These are phyloP conservation scores for Agrochola macilenta DNA, from an alignment of 2,888 invertebrate genomes.

Conservation along the genomic window DNA sequence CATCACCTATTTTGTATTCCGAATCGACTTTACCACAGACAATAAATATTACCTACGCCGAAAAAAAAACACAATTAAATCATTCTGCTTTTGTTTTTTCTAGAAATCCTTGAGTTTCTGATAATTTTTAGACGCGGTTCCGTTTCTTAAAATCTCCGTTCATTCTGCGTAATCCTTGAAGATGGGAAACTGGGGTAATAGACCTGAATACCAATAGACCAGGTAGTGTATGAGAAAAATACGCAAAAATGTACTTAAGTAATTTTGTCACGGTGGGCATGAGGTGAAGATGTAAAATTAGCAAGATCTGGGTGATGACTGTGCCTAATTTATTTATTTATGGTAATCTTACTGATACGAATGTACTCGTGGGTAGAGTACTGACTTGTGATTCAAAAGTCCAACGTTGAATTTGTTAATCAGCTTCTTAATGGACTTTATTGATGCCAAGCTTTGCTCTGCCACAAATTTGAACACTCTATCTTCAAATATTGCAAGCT, in stretches of 20 bases:
- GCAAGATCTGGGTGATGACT: slow-evolving; percentile 59
- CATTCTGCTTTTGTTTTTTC: slow-evolving; percentile 73
- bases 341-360: slow-evolving; percentile 8
- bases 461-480: background rate
- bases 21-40: slow-evolving; percentile 45
- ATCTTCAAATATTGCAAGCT: background rate
- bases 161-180: slow-evolving; percentile 78
- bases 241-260: slow-evolving; percentile 74
- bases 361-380: background rate
- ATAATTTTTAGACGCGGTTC: slow-evolving; percentile 80
- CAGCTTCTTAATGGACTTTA: background rate
- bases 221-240: slow-evolving; percentile 81
- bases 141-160: slow-evolving; percentile 80
- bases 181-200: slow-evolving; percentile 75
- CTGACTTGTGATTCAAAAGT: background rate
- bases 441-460: background rate
- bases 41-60: slow-evolving; percentile 62
- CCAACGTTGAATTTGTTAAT: background rate
- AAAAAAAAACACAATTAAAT: slow-evolving; percentile 73
- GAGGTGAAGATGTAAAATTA: slow-evolving; percentile 74
- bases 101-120: slow-evolving; percentile 82
- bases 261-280: slow-evolving; percentile 71
- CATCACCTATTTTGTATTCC: slow-evolving; percentile 56
- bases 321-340: slow-evolving; percentile 40
- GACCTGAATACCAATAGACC: slow-evolving; percentile 79